A percentile compares a stretch with the other conserved stretches of the same genome.
These are phyloP conservation scores for Recurvirostra avosetta DNA, from an alignment of 2,113 vertebrate genomes.

Conservation along the genomic window DNA sequence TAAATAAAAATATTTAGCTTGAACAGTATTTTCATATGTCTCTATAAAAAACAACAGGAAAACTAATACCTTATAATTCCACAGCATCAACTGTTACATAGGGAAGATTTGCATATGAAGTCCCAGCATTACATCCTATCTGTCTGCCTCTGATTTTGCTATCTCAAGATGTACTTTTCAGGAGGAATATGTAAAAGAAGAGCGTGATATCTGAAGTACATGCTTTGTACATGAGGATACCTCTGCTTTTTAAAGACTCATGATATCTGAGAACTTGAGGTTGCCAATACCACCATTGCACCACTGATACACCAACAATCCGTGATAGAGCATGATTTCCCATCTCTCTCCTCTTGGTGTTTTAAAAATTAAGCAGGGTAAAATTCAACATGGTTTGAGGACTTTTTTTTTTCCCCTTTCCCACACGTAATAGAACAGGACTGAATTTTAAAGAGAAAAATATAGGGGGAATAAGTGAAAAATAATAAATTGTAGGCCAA, in stretches of 20 bases:
- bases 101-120: background rate
- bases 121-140: background rate
- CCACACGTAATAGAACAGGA: background rate
- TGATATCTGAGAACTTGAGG: background rate
- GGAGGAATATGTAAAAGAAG: background rate
- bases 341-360: background rate
- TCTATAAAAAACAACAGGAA: background rate
- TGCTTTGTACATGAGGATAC: too few relatives aligned
- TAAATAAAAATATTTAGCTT: background rate
- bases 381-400: background rate
- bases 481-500: background rate
- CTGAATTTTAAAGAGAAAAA: background rate
- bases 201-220: background rate
- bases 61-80: background rate
- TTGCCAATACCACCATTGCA: background rate
- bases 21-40: background rate
- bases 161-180: background rate
- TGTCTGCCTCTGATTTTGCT: background rate
- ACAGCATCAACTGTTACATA: background rate
- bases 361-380: background rate
- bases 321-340: accelerated
- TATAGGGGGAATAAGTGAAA: background rate
- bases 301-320: background rate
- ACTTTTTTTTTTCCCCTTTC: too few relatives aligned
- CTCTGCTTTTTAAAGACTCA: background rate